A percentile compares a stretch with the other conserved stretches of the same genome.
Conservation (phyloP, 2,113 vertebrate genomes). For the Hucho hucho region DNA sequence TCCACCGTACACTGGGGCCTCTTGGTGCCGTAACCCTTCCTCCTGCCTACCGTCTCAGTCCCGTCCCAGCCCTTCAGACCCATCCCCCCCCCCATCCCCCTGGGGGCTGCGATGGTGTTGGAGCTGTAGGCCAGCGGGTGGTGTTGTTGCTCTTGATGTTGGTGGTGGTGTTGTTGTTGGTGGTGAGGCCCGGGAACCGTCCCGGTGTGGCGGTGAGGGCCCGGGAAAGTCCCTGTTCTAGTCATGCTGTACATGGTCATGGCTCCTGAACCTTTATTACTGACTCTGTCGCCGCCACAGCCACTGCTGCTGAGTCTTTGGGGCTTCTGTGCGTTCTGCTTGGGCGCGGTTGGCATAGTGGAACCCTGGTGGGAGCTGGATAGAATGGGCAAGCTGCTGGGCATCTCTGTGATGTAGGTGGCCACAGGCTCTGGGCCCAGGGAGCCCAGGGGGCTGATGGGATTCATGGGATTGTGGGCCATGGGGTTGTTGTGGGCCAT, state of each 20-base stretch:
- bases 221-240: not conserved
- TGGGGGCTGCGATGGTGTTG: conserved; percentile 76
- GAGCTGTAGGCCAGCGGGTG: conserved; percentile 87
- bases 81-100: conserved; percentile 44
- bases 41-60: conserved; percentile 85
- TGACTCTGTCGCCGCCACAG: conserved; percentile 53
- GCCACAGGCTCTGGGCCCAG: conserved; percentile 82
- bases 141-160: conserved; percentile 37
- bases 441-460: conserved; percentile 64
- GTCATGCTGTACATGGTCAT: not conserved
- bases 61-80: conserved; percentile 88
- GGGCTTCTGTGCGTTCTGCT: conserved; percentile 87
- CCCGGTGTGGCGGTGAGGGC: conserved; percentile 22
- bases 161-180: conserved; percentile 25
- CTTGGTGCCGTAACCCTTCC: conserved; percentile 86
- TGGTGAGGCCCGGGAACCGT: conserved; percentile 43
- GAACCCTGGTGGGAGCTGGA: conserved; percentile 55
- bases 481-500: conserved; percentile 34
- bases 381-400: conserved; percentile 63
- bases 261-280: not conserved
- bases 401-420: conserved; percentile 85
- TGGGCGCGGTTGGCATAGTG: conserved; percentile 58
- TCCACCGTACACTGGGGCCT: conserved; percentile 84
- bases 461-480: not conserved
- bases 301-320: conserved; percentile 54